Base-by-base conservation (phyloP, 2,113 vertebrate species). In the Emydocephalus ijimae region DNA sequence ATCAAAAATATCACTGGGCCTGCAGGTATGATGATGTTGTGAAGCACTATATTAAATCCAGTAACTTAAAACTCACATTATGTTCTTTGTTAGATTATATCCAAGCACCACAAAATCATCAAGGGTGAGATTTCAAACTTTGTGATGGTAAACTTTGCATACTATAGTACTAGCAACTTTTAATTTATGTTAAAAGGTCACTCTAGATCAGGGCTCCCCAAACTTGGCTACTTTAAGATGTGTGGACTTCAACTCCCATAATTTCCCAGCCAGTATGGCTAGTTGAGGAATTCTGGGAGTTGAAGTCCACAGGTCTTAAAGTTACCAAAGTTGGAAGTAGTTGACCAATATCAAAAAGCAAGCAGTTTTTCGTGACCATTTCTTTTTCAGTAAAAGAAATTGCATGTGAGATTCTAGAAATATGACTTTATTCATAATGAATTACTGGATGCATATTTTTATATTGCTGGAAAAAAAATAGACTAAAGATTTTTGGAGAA, bases 21-120 rank as follows among this genome's bases (percentile, higher is more conserved):
- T 39, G n/a, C n/a, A 74, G 5, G n/a, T 34, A 39, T 18, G 15
- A 74, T 74, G 64, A 74, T 34, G 64, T 0, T 74, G n/a, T 74
- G n/a, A 74, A 74, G 12, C 89, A 91, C 57, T 93, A 95, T 93
- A 90, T 91, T 95, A 89, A 95, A 91, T 74, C 74, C 45, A 7
- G 15, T 91, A 56, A 64, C 11, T 57, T 91, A n/a, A 69, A 69
- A 69, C 87, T 87, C 45, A 92, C 34, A 88, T 92, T 92, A 50
- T 52, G 23, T 50, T 50, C 48, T 88, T 88, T 87, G 55, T 57
- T 91, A 57, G 55, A 21, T 24, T 86, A 43, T 39, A 43, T 48
- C 24, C n/a, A 88, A 59, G 85, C 48, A 88, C 12, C 57, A 92
- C 57, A 92, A 34, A 88, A 69, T 39, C n/a, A 69, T n/a, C 45